phyloP scores from a whole-genome alignment of 2,113 vertebrate species.

The Malaclemys terrapin region DNA sequence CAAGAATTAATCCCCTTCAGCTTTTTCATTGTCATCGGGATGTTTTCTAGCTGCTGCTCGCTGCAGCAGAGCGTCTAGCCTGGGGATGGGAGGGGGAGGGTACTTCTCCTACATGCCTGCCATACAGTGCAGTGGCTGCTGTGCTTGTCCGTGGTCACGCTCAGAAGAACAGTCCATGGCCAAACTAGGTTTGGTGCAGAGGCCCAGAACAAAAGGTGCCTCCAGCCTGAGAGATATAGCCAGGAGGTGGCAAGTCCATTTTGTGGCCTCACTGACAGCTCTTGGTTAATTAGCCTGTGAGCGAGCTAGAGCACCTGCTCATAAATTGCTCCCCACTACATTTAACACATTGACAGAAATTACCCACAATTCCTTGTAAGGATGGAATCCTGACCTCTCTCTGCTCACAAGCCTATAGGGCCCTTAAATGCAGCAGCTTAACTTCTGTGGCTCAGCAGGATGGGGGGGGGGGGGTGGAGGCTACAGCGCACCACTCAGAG shows the following conservation, averaged over 20 bases:
- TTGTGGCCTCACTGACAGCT: not conserved
- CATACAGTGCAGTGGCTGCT: accelerated
- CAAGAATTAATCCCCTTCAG: not conserved
- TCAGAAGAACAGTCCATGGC: not conserved
- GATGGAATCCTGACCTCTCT: not conserved
- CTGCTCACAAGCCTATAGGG: not conserved
- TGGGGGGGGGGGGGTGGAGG: accelerated
- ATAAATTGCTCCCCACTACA: not conserved
- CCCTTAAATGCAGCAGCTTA: not conserved
- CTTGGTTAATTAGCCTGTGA: not conserved
- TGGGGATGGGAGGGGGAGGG: not conserved
- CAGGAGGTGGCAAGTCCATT: not conserved
- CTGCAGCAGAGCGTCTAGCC: not conserved
- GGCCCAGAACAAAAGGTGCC: not conserved
- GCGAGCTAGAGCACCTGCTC: accelerated
- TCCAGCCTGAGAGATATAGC: not conserved
- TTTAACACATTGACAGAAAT: not conserved
- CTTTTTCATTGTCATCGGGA: accelerated
- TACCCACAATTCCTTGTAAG: not conserved
- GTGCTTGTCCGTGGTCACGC: not conserved
- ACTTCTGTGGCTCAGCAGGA: accelerated
- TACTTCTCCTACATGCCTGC: not conserved
- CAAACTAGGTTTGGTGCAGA: not conserved
- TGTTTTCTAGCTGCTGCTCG: not conserved
- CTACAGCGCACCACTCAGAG: accelerated